Evolutionary conservation across 2,113 vertebrate species (phyloP).

Genomic region (Pluvianellus socialis): DNA sequence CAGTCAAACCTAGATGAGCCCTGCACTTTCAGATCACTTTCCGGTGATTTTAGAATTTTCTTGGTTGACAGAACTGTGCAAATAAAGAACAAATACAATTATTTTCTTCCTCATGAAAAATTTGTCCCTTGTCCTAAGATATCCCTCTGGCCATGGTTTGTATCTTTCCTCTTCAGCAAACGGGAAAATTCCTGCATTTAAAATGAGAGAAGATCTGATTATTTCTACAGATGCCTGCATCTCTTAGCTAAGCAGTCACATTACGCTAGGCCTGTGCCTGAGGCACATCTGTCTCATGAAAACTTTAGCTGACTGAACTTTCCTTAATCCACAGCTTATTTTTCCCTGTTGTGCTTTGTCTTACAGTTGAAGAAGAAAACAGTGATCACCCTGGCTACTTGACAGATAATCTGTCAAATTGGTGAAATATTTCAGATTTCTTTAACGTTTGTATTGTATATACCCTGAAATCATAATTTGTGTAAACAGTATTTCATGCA

Average conservation of each 20-base stretch:
- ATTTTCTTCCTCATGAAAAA: background rate
- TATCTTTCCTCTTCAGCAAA: background rate
- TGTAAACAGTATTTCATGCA: background rate
- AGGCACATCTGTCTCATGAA: background rate
- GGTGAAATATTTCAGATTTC: conserved; percentile 52
- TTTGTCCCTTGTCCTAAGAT: background rate
- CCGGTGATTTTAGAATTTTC: background rate
- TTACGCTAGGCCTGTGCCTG: background rate
- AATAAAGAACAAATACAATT: background rate
- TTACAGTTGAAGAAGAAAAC: conserved; percentile 66
- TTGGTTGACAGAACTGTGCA: background rate
- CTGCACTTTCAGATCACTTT: background rate
- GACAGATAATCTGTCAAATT: conserved; percentile 47
- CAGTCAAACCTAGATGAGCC: background rate
- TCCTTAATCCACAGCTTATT: background rate
- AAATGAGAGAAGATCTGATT: background rate
- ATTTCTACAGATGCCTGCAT: background rate
- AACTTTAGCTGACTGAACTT: background rate
- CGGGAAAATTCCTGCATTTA: background rate
- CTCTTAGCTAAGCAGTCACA: background rate
- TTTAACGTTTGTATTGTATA: background rate
- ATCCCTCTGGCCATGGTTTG: background rate
- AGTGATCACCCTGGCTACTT: conserved; percentile 50
- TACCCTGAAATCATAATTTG: background rate
- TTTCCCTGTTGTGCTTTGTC: background rate